phyloP scores from a whole-genome alignment of 2,888 invertebrate genomes.

The Heliconius sara region DNA sequence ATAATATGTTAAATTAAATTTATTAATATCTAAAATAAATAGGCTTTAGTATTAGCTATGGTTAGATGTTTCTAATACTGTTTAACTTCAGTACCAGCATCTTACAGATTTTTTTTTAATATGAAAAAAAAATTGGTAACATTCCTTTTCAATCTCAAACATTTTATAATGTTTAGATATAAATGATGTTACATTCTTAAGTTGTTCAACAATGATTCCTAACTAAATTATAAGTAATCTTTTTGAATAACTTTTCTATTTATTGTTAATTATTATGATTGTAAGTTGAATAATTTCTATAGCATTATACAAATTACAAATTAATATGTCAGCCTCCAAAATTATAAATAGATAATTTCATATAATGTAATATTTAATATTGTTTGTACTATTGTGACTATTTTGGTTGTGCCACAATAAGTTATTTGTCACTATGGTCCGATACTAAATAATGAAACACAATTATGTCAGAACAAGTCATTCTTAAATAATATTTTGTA shows the following conservation, averaged over 20 bases:
- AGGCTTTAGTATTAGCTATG: neutral
- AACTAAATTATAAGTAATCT: neutral
- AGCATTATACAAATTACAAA: too few species aligned
- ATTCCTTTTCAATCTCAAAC: neutral
- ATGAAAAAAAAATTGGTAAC: neutral
- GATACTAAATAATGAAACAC: too few species aligned
- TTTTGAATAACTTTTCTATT: neutral
- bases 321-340: too few species aligned
- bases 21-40: constrained; percentile 2
- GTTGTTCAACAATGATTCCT: neutral
- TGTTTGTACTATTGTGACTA: neutral
- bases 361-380: neutral
- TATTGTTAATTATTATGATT: neutral
- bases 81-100: neutral
- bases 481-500: neutral
- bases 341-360: too few species aligned
- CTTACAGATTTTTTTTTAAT: neutral
- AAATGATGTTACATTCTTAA: neutral
- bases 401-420: neutral
- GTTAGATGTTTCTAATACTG: neutral
- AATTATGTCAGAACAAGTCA: neutral
- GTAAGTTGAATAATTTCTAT: neutral
- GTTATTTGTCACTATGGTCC: too few species aligned
- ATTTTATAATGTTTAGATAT: neutral
- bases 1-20: neutral